Base-by-base conservation (phyloP, 2,888 invertebrate species). In the Eueremaeus valkanovi region DNA sequence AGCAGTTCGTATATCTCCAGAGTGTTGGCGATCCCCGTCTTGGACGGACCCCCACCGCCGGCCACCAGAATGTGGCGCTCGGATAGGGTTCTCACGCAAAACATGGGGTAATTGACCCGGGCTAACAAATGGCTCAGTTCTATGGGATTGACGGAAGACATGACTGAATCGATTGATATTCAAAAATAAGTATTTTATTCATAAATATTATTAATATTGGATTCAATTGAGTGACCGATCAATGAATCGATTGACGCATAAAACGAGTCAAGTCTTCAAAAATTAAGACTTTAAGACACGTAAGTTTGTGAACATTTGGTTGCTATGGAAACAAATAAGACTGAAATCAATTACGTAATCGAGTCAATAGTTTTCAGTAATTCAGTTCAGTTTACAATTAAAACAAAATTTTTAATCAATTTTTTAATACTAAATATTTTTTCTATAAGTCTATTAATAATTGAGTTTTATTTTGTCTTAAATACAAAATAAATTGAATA, bases 1-100 rank as follows among this genome's bases (percentile, higher is more conserved):
- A 90, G 91, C 73, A 95, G 85, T 84, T 95, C 95, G 66, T 77
- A 77, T 0, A 77, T 68, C n/a, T 77, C 76, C 86, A 99, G 93
- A 83, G 95, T 94, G 88, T 99, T 99, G 49, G 92, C 91, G 75
- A 99, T 93, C 74, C 99, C 99, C 66, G 97, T 97, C 84, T 95
- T 96, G 21, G 96, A 91, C 49, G 93, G 91, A 76, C 99, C 98
- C 77, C 98, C 99, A 74, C 98, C 98, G 74, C 98, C 99, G 78
- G 93, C 97, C 70, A 99, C 94, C 78, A 99, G 86, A 81, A 98
- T 90, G 86, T 96, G 95, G 80, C 94, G 88, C 84, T 92, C 92
- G 40, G 93, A 93, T 77, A 97, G 86, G 87, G 93, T 91, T 85
- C 92, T 91, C 42, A 96, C 87, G 2, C 92, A 90, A 83, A 95